Evolutionary conservation across 2,888 invertebrate species (phyloP).

Genomic region (Gastrophysa polygoni): DNA sequence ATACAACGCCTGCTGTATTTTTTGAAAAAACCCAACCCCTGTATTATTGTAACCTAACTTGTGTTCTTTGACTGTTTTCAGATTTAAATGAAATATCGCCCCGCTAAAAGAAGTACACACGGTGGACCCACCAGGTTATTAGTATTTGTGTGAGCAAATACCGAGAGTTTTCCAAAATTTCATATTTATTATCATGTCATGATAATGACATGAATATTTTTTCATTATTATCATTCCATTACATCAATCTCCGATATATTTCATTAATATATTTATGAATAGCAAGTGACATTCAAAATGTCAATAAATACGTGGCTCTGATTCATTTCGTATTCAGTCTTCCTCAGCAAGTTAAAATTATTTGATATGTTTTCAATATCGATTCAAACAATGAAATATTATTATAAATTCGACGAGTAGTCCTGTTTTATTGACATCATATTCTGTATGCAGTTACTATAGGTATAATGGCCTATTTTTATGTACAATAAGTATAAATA

Average conservation of each 20-base stretch:
- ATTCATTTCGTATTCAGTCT: slow-evolving; percentile 19
- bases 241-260: too few species aligned
- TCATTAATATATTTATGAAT: too few species aligned
- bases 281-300: slow-evolving; percentile 12
- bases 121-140: not conserved
- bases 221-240: too few species aligned
- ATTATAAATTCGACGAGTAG: not conserved
- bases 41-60: not conserved
- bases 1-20: not conserved
- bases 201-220: too few species aligned
- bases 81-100: not conserved
- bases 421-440: slow-evolving; percentile 3
- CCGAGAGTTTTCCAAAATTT: not conserved
- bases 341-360: not conserved
- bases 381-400: slow-evolving; percentile 18
- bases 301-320: slow-evolving; percentile 20
- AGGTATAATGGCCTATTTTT: slow-evolving; percentile 30
- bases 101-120: not conserved
- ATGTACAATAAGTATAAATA: not conserved
- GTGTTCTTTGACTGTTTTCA: not conserved
- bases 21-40: too few species aligned
- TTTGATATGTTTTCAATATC: not conserved
- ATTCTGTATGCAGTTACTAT: slow-evolving; percentile 21
- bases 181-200: too few species aligned
- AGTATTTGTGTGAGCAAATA: not conserved